phyloP scores from a whole-genome alignment of 2,113 vertebrate genomes.

The Ctenomys sociabilis region DNA sequence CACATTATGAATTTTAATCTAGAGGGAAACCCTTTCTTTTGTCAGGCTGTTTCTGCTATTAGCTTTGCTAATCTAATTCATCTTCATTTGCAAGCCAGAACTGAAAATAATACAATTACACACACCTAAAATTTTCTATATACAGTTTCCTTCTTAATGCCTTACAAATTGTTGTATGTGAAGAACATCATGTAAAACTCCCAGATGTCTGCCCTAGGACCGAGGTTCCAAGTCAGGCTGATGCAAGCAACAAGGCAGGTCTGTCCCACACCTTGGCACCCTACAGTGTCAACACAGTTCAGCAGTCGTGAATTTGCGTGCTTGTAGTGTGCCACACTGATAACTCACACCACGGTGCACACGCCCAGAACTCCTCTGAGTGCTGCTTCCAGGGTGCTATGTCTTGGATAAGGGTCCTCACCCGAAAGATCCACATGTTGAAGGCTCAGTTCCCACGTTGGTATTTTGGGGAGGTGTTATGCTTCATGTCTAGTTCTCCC shows the following conservation, averaged over 20 bases:
- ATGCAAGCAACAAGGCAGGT: neutral
- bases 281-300: neutral
- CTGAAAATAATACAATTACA: constrained; percentile 26
- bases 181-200: neutral
- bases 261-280: neutral
- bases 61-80: constrained; percentile 54
- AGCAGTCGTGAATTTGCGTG: neutral
- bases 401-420: neutral
- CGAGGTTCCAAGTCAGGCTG: neutral
- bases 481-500: too few relatives aligned
- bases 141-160: neutral
- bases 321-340: neutral
- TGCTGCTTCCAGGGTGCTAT: neutral
- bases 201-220: neutral
- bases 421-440: neutral
- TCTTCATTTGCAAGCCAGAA: constrained; percentile 56
- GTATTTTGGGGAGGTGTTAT: neutral
- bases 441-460: neutral
- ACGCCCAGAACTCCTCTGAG: neutral
- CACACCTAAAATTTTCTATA: constrained; percentile 22
- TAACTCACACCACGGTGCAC: neutral
- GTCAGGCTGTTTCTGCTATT: neutral
- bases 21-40: neutral
- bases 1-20: neutral
- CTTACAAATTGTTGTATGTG: constrained; percentile 12